Base-by-base conservation (phyloP, 2,888 invertebrate species). In the Synergus gifuensis region DNA sequence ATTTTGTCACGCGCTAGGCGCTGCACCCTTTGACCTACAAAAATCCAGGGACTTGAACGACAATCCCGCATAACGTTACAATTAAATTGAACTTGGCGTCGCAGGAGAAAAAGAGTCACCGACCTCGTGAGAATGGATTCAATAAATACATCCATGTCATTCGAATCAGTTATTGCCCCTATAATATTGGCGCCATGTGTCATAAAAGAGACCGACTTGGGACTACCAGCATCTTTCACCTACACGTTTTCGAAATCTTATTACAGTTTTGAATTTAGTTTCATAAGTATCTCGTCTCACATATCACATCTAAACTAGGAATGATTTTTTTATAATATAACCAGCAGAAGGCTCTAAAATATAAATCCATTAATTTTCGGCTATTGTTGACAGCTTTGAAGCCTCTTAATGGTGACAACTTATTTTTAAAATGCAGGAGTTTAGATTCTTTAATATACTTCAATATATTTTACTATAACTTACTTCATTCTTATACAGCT, bases 1-100 rank as follows among this genome's bases (percentile, higher is more conserved):
- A 73, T 73, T 73, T 73, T 73, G 73, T 73, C 73, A 54, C 73
- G 73, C 73, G 73, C 73, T 73, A 69, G 69, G 73, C 73, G 73
- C 36, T 73, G 28, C 73, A 54, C 73, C 54, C 73, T 73, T 73
- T 73, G 73, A 73, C 54, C 54, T 73, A 73, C 36, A 73, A 73
- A 73, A 73, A 73, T 73, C 54, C n/a, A 54, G 73, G 22, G n/a
- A 54, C 36, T 73, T 54, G 11, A 36, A 36, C 54, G 54, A 36
- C 73, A 73, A 73, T 73, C 73, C 73, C 73, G 73, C 73, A 73
- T 73, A 73, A 54, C 36, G 54, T 54, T 73, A 54, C 73, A 73
- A 73, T 73, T 73, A 73, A 73, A 73, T 73, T 28, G n/a, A 73
- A 73, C 73, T 73, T 73, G 54, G 40, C 49, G 54, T n/a, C 28